Percentiles rank a stretch among this genome's conserved stretches.
Conservation (phyloP, 2,797 vertebrate species). For the Danio choprae region DNA sequence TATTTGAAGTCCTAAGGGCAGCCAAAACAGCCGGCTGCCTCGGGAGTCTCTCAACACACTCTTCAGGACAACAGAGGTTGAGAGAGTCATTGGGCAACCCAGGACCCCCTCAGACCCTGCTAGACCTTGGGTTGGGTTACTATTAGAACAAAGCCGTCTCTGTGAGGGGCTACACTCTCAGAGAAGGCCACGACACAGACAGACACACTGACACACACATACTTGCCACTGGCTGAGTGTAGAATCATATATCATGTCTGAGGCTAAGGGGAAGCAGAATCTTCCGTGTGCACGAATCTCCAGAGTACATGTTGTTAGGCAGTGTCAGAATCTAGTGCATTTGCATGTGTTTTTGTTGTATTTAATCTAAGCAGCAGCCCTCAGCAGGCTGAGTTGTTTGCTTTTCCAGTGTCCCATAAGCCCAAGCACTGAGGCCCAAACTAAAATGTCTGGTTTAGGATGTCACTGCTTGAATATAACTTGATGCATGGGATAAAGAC, state of each 20-base stretch:
- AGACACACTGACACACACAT: constrained; percentile 35
- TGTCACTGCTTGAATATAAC: constrained; percentile 78
- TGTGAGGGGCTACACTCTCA: constrained; percentile 73
- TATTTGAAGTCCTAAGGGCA: constrained; percentile 77
- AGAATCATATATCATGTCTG: constrained; percentile 74
- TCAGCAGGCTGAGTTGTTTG: constrained; percentile 66
- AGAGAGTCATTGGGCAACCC: constrained; percentile 73
- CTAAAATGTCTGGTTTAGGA: constrained; percentile 74
- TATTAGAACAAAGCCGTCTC: constrained; percentile 78
- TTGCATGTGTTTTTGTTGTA: constrained; percentile 42
- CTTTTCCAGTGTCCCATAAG: constrained; percentile 61
- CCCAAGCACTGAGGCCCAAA: constrained; percentile 60
- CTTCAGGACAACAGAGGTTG: constrained; percentile 66
- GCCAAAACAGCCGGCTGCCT: constrained; percentile 80
- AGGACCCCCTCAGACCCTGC: constrained; percentile 74
- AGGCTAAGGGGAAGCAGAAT: constrained; percentile 16
- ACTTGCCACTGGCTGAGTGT: constrained; percentile 70
- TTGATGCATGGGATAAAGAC: constrained; percentile 74
- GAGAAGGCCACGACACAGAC: constrained; percentile 71
- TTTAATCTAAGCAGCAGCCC: constrained; percentile 69
- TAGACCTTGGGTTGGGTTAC: constrained; percentile 76
- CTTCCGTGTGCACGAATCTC: constrained; percentile 3
- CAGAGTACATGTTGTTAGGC: constrained; percentile 13
- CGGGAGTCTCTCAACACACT: constrained; percentile 73
- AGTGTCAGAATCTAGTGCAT: constrained; percentile 49